Evolutionary conservation across 2,888 invertebrate genomes (phyloP).

Genomic region (Dasysyrphus albostriatus): DNA sequence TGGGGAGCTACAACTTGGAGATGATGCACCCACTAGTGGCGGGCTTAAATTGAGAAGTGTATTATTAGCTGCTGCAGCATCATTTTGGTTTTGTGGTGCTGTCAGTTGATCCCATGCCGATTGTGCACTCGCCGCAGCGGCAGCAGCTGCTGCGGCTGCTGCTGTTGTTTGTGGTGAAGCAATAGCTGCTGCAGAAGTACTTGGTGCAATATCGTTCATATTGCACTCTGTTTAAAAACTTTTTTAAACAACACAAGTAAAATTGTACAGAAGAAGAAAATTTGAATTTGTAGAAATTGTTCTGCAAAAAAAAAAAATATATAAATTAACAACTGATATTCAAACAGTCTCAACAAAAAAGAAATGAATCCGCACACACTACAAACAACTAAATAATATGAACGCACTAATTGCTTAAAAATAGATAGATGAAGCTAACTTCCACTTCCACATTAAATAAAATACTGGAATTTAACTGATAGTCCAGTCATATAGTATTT

Average conservation of each 20-base stretch:
- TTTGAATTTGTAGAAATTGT: neutral
- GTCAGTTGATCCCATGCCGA: conserved; percentile 84
- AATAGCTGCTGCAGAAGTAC: conserved; percentile 76
- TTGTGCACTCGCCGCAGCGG: conserved; percentile 78
- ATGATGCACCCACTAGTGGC: conserved; percentile 80
- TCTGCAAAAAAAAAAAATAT: neutral
- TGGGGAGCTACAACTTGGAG: conserved; percentile 81
- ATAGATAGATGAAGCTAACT: no score
- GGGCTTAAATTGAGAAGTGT: conserved; percentile 67
- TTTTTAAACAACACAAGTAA: neutral
- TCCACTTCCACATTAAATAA: no score
- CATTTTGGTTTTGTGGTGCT: conserved; percentile 79
- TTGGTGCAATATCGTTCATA: conserved; percentile 79
- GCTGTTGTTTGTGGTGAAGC: conserved; percentile 56
- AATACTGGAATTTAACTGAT: no score
- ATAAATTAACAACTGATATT: no score
- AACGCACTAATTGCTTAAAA: no score
- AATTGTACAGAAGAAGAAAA: neutral
- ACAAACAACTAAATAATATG: no score
- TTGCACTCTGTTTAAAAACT: neutral
- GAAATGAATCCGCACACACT: no score
- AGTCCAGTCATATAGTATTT: no score
- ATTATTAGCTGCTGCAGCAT: conserved; percentile 71
- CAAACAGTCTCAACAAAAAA: no score
- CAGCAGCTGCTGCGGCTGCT: conserved; percentile 54